Evolutionary conservation across 2,888 invertebrate species (phyloP).

Genomic region (Pterostichus niger): DNA sequence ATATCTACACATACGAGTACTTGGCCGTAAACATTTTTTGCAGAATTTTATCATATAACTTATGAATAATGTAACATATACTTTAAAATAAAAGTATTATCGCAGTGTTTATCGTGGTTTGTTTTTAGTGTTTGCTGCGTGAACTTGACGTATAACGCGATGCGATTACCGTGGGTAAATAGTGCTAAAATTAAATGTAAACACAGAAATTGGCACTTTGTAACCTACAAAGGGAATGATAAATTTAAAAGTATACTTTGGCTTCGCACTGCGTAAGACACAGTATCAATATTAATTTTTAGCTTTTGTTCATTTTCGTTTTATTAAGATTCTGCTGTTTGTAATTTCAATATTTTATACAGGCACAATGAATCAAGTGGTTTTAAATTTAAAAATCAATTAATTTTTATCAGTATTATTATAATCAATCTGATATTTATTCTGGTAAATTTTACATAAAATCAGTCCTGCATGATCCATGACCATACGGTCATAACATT

Average conservation of each 20-base stretch:
- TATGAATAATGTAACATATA: constrained; percentile 3
- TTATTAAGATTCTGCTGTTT: not conserved
- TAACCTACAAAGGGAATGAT: constrained; percentile 2
- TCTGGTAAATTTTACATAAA: too few relatives aligned
- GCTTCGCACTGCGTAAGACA: not conserved
- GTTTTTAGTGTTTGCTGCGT: constrained; percentile 30
- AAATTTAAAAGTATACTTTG: not conserved
- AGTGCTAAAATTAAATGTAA: constrained; percentile 10
- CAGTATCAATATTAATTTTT: constrained; percentile 4
- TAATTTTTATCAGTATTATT: too few relatives aligned
- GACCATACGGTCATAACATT: not conserved
- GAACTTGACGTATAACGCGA: constrained; percentile 6
- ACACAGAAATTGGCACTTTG: not conserved
- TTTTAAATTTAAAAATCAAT: not conserved
- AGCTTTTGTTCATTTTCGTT: not conserved
- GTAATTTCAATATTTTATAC: constrained; percentile 1
- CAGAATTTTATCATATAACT: not conserved
- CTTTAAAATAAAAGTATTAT: constrained; percentile 25
- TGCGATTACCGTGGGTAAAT: not conserved
- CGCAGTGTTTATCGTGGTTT: constrained; percentile 7
- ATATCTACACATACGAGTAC: too few relatives aligned
- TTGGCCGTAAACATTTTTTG: constrained; percentile 6
- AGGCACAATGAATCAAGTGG: not conserved
- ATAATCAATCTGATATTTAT: too few relatives aligned
- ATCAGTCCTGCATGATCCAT: not conserved